Conservation (phyloP, 2,113 vertebrate genomes). For the Clupea harengus region DNA sequence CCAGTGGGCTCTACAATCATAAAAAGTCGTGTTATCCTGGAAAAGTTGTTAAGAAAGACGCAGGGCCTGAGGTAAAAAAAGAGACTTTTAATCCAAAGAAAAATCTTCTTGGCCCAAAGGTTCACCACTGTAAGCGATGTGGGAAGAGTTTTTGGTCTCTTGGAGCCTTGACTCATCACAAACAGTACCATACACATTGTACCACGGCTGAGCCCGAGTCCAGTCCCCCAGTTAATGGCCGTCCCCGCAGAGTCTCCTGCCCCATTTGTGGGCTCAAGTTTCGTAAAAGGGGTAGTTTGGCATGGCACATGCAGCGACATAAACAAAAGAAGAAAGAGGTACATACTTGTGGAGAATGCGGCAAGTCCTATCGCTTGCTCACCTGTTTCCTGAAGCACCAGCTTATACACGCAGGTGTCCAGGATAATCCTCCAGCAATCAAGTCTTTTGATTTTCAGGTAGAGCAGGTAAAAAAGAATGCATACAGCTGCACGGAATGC, state of each 20-base stretch:
- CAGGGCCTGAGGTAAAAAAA: slow-evolving; percentile 30
- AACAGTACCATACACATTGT: slow-evolving; percentile 64
- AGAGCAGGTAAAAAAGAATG: slow-evolving; percentile 71
- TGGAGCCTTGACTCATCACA: slow-evolving; percentile 74
- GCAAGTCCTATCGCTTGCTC: slow-evolving; percentile 69
- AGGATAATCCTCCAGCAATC: slow-evolving; percentile 57
- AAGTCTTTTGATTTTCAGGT: slow-evolving; percentile 76
- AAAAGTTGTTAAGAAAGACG: slow-evolving; percentile 41
- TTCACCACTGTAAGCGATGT: slow-evolving; percentile 72
- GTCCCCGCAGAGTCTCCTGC: slow-evolving; percentile 60
- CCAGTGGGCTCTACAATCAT: slow-evolving; percentile 61
- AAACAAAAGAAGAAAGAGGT: slow-evolving; percentile 57
- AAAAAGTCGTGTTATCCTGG: slow-evolving; percentile 55
- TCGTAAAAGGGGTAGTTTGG: slow-evolving; percentile 65
- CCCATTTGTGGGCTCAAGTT: slow-evolving; percentile 67
- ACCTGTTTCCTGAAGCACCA: slow-evolving; percentile 73
- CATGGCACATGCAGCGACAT: slow-evolving; percentile 67
- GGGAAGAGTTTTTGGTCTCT: slow-evolving; percentile 77
- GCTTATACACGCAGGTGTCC: slow-evolving; percentile 59
- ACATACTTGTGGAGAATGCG: slow-evolving; percentile 70
- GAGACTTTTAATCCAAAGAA: slow-evolving; percentile 75
- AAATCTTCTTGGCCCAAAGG: slow-evolving; percentile 73
- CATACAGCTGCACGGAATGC: slow-evolving; percentile 72
- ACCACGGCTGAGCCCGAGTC: slow-evolving; percentile 51
- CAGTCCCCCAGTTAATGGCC: slow-evolving; percentile 54